These are phyloP conservation scores for Tyto alba DNA, from an alignment of 2,113 vertebrate genomes.

Conservation along the genomic window DNA sequence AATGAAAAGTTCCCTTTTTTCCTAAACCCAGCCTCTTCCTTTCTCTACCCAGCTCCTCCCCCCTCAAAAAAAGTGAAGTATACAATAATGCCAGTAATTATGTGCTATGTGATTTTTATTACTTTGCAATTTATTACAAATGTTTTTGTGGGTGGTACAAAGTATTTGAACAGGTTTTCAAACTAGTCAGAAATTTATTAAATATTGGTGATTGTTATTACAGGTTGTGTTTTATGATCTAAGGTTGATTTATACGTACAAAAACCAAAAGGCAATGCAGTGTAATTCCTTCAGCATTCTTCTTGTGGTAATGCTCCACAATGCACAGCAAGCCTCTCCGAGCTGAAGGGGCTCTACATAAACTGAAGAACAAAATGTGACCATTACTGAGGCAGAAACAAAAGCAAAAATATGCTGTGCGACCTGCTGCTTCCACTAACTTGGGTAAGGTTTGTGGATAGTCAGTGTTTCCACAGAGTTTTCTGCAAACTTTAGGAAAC, in stretches of 20 bases:
- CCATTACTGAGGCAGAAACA: not conserved
- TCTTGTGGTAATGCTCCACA: not conserved
- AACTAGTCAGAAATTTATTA: slow-evolving; percentile 61
- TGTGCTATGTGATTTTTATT: slow-evolving; percentile 71
- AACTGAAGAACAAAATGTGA: not conserved
- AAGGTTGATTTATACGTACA: slow-evolving; percentile 36
- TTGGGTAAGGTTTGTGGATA: not conserved
- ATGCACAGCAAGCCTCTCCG: not conserved
- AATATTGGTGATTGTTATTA: slow-evolving; percentile 73
- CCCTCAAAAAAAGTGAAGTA: not conserved
- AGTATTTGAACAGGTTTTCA: slow-evolving; percentile 71
- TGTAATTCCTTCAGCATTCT: not conserved
- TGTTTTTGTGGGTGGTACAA: slow-evolving; percentile 70
- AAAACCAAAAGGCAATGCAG: not conserved
- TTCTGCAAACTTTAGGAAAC: not conserved
- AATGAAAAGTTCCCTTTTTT: slow-evolving; percentile 39
- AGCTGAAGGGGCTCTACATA: not conserved
- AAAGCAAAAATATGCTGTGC: not conserved
- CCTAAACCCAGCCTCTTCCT: slow-evolving; percentile 9
- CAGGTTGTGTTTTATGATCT: slow-evolving; percentile 67
- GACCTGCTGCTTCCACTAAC: not conserved
- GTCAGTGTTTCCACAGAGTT: not conserved
- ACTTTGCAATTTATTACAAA: slow-evolving; percentile 62
- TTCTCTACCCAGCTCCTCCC: not conserved
- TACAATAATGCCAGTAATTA: slow-evolving; percentile 71